Conservation (phyloP, 2,888 invertebrate genomes). For the Nineta flava region DNA sequence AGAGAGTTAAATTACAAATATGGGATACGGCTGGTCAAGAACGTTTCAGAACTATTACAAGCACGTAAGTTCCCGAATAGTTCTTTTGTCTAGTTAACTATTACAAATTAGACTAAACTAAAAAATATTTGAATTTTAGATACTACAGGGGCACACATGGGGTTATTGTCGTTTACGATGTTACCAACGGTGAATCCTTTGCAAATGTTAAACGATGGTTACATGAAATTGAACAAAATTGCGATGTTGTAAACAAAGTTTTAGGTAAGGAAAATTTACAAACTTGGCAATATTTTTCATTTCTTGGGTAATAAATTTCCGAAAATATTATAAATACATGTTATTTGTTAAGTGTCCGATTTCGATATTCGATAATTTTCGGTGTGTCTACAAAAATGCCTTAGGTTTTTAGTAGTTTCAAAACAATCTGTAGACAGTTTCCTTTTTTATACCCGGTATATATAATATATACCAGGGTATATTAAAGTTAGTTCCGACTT, state of each 20-base stretch:
- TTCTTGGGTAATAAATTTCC: too few relatives aligned
- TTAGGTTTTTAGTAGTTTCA: too few relatives aligned
- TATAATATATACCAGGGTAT: too few relatives aligned
- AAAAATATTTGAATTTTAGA: conserved; percentile 22
- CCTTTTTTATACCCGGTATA: too few relatives aligned
- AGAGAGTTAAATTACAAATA: conserved; percentile 86
- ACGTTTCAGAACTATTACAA: conserved; percentile 94
- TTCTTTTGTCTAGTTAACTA: neutral
- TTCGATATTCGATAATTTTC: too few relatives aligned
- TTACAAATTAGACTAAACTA: too few relatives aligned
- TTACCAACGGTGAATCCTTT: conserved; percentile 96
- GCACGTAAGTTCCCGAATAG: conserved; percentile 48
- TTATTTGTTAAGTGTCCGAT: too few relatives aligned
- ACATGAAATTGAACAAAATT: conserved; percentile 98
- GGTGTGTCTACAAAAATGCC: too few relatives aligned
- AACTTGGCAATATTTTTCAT: too few relatives aligned
- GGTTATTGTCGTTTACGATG: conserved; percentile 98
- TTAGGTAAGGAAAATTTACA: conserved; percentile 47
- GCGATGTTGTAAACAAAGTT: conserved; percentile 97
- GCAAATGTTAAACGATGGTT: conserved; percentile 99
- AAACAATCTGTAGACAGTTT: too few relatives aligned
- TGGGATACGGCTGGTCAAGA: conserved; percentile 99
- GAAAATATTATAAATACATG: too few relatives aligned
- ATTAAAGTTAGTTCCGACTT: too few relatives aligned
- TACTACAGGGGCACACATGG: conserved; percentile 99